Evolutionary conservation across 2,113 vertebrate species (phyloP), one percentile per base, ranked within the genome.

Genomic region (Carollia perspicillata): DNA sequence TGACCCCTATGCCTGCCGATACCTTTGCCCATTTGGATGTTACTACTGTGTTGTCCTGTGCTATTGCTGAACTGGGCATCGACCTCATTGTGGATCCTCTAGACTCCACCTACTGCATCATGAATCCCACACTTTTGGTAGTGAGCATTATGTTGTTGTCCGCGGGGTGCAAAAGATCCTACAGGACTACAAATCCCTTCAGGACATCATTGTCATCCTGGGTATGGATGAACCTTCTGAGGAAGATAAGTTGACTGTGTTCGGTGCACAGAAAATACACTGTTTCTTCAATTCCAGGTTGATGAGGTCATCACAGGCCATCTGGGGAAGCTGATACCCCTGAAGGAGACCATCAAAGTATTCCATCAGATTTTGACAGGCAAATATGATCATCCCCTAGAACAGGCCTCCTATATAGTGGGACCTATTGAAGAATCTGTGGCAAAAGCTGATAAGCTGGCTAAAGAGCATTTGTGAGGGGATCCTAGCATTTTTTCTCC

Each of bases 11-110:
- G 1, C 99, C 99, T 0, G 99, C 99, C 92, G 99, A 99, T 98
- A 99, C 99, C 93, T 99, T 99, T 5, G 99, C 99, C 98, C 99
- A 99, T 98, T 99, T 99, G 99, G 99, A 99, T 0, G 99, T 99
- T 96, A 99, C 99, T 37, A 99, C 99, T 0, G 99, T 99, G 96
- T 63, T 99, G 98, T 99, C 99, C 35, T 99, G 99, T 1, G 99
- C 99, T 68, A 99, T 99, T 63, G 99, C 99, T 26, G 99, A 99
- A 98, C 97, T 99, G 98, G 99, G 99, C 37, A 99, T 99, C 98
- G 99, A 99, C 98, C 99, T 99, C 0, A 99, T 99, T 1, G 99
- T 99, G 49, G 99, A 99, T 94, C 99, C 99, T 1, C 98, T 99
- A 95, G 99, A 99, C 40, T 99, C 99, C 22, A 99, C 99, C n/a